Conservation (phyloP, 2,113 vertebrate genomes). For the Psammodynastes pulverulentus region DNA sequence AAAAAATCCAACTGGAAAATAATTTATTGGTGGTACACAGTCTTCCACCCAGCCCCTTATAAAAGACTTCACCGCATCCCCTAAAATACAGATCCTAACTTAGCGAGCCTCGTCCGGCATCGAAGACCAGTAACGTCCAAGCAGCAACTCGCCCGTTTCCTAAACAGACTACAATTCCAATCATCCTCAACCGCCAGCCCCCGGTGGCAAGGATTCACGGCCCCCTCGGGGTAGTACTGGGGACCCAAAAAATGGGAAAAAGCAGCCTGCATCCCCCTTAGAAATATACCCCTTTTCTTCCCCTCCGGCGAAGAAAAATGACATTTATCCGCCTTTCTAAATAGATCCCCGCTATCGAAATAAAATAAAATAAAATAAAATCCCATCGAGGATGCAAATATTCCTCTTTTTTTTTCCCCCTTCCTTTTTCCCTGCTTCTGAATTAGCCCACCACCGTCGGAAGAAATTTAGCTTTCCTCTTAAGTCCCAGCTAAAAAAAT, state of each 20-base stretch:
- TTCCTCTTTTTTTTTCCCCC: not conserved
- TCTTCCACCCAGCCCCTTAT: not conserved
- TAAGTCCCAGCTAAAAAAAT: not conserved
- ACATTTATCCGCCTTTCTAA: not conserved
- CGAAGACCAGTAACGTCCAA: not conserved
- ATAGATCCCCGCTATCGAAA: not conserved
- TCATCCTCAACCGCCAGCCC: not conserved
- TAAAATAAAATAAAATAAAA: not conserved
- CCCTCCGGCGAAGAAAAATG: not conserved
- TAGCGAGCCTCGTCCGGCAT: not conserved
- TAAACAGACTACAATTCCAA: not conserved
- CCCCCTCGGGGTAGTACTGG: not conserved
- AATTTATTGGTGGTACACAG: not conserved
- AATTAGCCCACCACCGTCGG: not conserved
- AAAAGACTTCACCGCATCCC: not conserved
- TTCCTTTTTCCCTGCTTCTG: not conserved
- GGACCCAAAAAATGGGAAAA: not conserved
- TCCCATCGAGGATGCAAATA: not conserved
- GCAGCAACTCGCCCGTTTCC: not conserved
- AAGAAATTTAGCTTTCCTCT: not conserved
- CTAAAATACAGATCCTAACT: not conserved
- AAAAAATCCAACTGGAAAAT: not conserved
- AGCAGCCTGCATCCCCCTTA: not conserved
- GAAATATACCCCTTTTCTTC: not conserved
- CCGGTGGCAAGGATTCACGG: not conserved